Evolutionary conservation across 2,888 invertebrate genomes (phyloP).

Genomic region (Andrena fulva): DNA sequence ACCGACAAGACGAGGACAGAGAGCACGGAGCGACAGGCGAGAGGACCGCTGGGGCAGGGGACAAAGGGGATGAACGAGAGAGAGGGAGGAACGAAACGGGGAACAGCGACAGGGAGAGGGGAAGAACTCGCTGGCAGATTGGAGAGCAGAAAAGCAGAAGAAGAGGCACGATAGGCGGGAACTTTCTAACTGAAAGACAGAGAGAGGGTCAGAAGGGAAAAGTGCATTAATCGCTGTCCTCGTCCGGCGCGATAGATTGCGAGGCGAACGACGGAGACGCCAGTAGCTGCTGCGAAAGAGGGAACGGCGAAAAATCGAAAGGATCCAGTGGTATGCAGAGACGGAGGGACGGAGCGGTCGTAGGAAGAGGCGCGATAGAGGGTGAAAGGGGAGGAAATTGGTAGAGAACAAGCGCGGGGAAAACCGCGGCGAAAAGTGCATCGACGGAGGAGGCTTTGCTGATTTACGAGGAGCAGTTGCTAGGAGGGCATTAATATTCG

Average conservation of each 20-base stretch:
- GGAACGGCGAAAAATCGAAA: background rate
- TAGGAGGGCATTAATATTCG: constrained; percentile 74
- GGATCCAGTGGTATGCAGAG: background rate
- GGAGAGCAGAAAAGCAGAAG: background rate
- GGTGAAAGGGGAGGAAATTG: constrained; percentile 15
- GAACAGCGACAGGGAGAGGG: constrained; percentile 50
- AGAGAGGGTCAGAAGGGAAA: constrained; percentile 13
- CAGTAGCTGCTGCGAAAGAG: background rate
- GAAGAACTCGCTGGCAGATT: background rate
- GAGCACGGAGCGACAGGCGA: too few species aligned
- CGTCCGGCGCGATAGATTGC: background rate
- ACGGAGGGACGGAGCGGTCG: background rate
- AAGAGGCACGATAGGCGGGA: background rate
- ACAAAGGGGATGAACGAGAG: constrained; percentile 10
- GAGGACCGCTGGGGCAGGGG: background rate
- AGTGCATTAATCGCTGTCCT: background rate
- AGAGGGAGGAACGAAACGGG: constrained; percentile 24
- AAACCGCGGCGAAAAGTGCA: constrained; percentile 72
- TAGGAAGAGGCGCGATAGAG: constrained; percentile 4
- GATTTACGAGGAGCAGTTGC: constrained; percentile 72
- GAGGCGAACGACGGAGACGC: background rate
- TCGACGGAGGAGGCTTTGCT: constrained; percentile 63
- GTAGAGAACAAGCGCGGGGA: constrained; percentile 40
- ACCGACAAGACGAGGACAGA: background rate
- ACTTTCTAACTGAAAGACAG: background rate